Conservation (phyloP, 2,797 vertebrate genomes). For the Ataeniobius toweri region DNA sequence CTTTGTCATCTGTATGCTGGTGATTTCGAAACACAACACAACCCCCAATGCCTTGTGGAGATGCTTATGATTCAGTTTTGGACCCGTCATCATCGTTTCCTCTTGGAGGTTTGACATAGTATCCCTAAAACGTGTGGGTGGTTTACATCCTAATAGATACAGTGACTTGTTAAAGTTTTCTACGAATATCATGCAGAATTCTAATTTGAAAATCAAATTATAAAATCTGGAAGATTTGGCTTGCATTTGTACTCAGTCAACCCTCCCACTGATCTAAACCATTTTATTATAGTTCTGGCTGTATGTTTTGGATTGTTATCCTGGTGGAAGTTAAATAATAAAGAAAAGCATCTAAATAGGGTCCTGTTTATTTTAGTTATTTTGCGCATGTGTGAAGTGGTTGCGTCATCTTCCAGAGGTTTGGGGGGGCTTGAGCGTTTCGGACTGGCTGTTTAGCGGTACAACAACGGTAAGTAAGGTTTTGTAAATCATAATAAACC, state of each 20-base stretch:
- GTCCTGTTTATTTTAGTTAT: neutral
- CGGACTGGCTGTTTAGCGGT: too few relatives aligned
- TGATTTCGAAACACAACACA: constrained; percentile 64
- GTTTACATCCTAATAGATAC: too few relatives aligned
- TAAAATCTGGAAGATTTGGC: neutral
- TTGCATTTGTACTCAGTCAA: neutral
- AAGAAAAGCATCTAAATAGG: neutral
- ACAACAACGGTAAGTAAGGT: too few relatives aligned
- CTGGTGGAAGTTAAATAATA: too few relatives aligned
- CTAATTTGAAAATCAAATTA: neutral
- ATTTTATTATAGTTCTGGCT: neutral
- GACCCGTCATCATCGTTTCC: constrained; percentile 12
- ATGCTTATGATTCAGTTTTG: constrained; percentile 35
- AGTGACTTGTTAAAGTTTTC: neutral
- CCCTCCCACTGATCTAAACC: too few relatives aligned
- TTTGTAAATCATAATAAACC: too few relatives aligned
- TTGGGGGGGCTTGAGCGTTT: too few relatives aligned
- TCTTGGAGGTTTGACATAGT: neutral
- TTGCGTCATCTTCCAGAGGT: too few relatives aligned
- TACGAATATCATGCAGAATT: neutral
- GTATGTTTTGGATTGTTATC: neutral
- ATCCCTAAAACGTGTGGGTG: too few relatives aligned
- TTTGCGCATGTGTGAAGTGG: neutral
- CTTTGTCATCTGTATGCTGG: constrained; percentile 31
- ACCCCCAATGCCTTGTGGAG: constrained; percentile 34